Evolutionary conservation across 2,888 invertebrate species (phyloP), one percentile per base, ranked within the genome.

Genomic region (Sinhomidia bicolor): DNA sequence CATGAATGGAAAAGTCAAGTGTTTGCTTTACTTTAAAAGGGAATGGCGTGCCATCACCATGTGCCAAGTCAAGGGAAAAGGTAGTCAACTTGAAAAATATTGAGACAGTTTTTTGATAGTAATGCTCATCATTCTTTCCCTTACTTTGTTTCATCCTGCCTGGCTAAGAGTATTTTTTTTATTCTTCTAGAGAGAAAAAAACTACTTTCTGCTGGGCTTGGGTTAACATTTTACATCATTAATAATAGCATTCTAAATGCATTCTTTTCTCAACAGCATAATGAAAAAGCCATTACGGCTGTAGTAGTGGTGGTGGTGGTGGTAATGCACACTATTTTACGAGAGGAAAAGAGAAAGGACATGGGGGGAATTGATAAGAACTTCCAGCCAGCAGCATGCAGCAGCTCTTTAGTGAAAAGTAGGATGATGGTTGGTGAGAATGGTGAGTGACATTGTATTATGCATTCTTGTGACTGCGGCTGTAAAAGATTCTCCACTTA

Each of bases 21-120:
- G 36, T 36, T 5, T 36, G 3, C 36, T 36, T 7, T 7, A 36
- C 36, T 36, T 36, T 36, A 7, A 36, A 36, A 36, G 36, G 36
- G 7, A 36, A 36, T 5, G 36, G 36, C 3, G 36, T 36, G 7
- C 3, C 36, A 7, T 36, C 3, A 51, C 14, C n/a, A 5, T 51
- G 14, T 51, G 14, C 9, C 10, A 51, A 51, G 51, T 5, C 1
- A n/a, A 12, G 4, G 7, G 10, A 23, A 20, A 57, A 23, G 57
- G 57, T 57, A 57, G 23, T 57, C 57, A 57, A 57, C 57, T 57
- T 57, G 57, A 20, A 57, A 57, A 57, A 20, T 14, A 57, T 57
- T 57, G 57, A 6, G 57, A 57, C n/a, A 57, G 20, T 26, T 23
- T 36, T 26, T 23, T n/a, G n/a, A n/a, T 17, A 57, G 23, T 57